phyloP scores from a whole-genome alignment of 2,888 invertebrate genomes.

The Alcis repandata region DNA sequence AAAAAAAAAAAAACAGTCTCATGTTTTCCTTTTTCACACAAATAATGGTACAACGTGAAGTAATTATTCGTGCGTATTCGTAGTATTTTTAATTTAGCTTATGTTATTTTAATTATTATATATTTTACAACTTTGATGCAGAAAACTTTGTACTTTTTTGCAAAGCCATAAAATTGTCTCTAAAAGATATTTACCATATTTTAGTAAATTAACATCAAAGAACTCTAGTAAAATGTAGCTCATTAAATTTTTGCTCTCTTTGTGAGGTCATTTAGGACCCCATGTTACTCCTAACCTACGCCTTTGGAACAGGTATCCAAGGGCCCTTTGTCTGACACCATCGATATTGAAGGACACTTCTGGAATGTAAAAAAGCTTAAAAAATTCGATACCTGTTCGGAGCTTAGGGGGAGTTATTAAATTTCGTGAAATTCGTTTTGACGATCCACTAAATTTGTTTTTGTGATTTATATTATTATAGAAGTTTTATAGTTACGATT shows the following conservation, averaged over 20 bases:
- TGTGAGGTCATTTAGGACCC: conserved; percentile 4
- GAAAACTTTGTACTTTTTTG: no score
- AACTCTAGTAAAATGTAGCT: no score
- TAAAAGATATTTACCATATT: no score
- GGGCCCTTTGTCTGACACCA: conserved; percentile 48
- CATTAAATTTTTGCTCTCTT: conserved; percentile 33
- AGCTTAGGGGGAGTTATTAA: neutral
- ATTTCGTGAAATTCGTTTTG: neutral
- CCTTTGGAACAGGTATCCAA: conserved; percentile 37
- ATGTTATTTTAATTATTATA: neutral
- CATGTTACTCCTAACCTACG: neutral
- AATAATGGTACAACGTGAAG: no score
- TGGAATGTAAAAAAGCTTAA: conserved; percentile 19
- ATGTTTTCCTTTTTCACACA: no score
- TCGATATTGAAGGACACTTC: conserved; percentile 9
- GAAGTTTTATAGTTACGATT: no score
- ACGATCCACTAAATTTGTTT: no score
- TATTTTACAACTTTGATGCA: neutral
- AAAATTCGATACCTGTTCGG: conserved; percentile 1
- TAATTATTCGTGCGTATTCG: no score
- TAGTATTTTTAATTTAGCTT: neutral
- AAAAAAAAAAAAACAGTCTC: no score
- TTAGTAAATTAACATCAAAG: no score
- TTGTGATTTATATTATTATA: no score
- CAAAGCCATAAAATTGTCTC: no score